Conservation (phyloP, 2,797 vertebrate species). For the Cossypha polioptera region DNA sequence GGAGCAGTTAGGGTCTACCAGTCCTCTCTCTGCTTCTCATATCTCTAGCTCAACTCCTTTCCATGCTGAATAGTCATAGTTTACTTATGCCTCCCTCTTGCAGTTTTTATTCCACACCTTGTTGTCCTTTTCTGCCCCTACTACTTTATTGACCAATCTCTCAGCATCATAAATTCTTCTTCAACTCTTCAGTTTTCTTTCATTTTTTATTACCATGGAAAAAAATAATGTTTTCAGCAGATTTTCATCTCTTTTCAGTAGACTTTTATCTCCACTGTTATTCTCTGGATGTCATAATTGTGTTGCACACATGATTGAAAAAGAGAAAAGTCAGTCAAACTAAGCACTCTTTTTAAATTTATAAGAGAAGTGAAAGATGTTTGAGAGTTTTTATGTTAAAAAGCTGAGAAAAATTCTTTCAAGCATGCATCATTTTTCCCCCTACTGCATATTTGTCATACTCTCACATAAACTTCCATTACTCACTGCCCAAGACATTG, state of each 20-base stretch:
- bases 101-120: background rate
- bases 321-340: background rate
- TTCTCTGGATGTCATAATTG: background rate
- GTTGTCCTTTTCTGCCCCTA: background rate
- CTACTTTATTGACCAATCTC: background rate
- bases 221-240: background rate
- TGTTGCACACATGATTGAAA: accelerated
- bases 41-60: background rate
- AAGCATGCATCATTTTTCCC: background rate
- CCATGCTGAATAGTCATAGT: background rate
- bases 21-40: background rate
- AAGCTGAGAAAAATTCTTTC: background rate
- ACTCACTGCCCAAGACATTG: background rate
- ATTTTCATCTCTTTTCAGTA: background rate
- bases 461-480: background rate
- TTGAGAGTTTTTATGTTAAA: background rate
- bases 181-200: background rate
- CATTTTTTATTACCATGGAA: background rate
- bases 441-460: background rate
- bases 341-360: background rate
- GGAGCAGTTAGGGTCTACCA: background rate
- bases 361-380: background rate
- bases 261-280: background rate
- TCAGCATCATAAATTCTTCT: background rate
- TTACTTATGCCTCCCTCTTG: background rate